Evolutionary conservation across 2,888 invertebrate genomes (phyloP).

Genomic region (Scaptomyza caliginosa): DNA sequence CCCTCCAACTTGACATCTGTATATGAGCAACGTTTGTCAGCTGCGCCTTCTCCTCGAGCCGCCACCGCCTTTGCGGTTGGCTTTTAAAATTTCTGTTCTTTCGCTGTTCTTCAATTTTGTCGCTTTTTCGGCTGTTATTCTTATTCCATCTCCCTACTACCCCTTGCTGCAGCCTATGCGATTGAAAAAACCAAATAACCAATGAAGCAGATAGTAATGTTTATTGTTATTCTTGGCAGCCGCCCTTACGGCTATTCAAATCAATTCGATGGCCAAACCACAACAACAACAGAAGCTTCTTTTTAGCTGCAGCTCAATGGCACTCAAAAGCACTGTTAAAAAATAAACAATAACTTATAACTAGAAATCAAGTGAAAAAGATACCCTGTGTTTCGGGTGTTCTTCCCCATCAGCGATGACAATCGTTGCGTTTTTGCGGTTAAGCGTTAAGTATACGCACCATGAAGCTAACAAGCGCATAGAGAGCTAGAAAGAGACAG

Average conservation of each 20-base stretch:
- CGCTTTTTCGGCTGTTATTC: slow-evolving; percentile 53
- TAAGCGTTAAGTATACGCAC: slow-evolving; percentile 50
- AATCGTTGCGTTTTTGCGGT: slow-evolving; percentile 7
- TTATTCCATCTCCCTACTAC: slow-evolving; percentile 32
- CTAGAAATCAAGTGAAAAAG: neutral
- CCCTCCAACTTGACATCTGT: neutral
- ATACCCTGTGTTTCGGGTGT: too few relatives aligned
- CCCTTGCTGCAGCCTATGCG: neutral
- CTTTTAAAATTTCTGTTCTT: slow-evolving; percentile 49
- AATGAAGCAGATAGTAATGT: slow-evolving; percentile 79
- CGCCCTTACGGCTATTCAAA: slow-evolving; percentile 67
- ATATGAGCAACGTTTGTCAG: slow-evolving; percentile 61
- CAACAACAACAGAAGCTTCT: slow-evolving; percentile 20
- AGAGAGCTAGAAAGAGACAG: neutral
- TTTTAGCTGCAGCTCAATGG: slow-evolving; percentile 17
- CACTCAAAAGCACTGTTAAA: slow-evolving; percentile 22
- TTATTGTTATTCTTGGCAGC: slow-evolving; percentile 71
- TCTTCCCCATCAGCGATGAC: too few relatives aligned
- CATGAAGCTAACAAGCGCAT: slow-evolving; percentile 25
- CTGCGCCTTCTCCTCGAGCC: neutral
- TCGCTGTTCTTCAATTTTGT: slow-evolving; percentile 39
- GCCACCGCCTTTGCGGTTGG: slow-evolving; percentile 31
- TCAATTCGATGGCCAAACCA: slow-evolving; percentile 59
- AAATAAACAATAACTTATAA: neutral
- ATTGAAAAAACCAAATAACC: slow-evolving; percentile 66